A percentile compares a stretch with the other conserved stretches of the same genome.
Evolutionary conservation across 1,140 invertebrate species (phyloP).

Genomic region (Babylonia areolata): DNA sequence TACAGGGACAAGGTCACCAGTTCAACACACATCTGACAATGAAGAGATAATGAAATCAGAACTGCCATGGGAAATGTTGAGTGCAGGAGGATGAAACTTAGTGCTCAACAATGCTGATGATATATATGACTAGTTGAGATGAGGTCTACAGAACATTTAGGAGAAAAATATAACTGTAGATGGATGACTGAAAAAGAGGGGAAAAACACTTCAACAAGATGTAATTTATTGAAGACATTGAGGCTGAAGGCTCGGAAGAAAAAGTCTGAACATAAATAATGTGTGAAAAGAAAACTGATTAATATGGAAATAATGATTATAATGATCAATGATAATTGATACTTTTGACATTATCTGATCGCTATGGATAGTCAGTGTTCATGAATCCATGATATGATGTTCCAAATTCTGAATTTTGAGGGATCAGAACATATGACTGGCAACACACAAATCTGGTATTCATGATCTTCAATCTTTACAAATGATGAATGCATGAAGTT

Average conservation of each 20-base stretch:
- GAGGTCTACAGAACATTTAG: too few relatives aligned
- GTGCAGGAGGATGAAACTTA: too few relatives aligned
- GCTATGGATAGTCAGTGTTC: not conserved
- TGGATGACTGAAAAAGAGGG: not conserved
- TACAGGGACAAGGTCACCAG: constrained; percentile 24
- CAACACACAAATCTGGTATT: constrained; percentile 7
- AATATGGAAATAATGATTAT: not conserved
- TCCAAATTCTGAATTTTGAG: not conserved
- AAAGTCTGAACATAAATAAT: not conserved
- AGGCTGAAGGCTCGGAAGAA: not conserved
- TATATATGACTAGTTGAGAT: too few relatives aligned
- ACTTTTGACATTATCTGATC: not conserved
- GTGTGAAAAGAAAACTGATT: not conserved
- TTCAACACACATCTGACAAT: not conserved
- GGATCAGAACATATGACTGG: constrained; percentile 16
- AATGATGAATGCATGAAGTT: too few relatives aligned
- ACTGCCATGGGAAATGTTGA: too few relatives aligned
- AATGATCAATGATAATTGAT: too few relatives aligned
- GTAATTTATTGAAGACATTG: not conserved
- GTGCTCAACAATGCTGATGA: too few relatives aligned
- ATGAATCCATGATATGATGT: not conserved
- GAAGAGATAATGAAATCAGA: not conserved
- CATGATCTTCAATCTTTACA: not conserved
- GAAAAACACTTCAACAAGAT: not conserved
- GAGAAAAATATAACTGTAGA: not conserved